Percentiles rank a stretch among this genome's conserved stretches.
Conservation (phyloP, 2,113 vertebrate genomes). For the Galeopterus variegatus region DNA sequence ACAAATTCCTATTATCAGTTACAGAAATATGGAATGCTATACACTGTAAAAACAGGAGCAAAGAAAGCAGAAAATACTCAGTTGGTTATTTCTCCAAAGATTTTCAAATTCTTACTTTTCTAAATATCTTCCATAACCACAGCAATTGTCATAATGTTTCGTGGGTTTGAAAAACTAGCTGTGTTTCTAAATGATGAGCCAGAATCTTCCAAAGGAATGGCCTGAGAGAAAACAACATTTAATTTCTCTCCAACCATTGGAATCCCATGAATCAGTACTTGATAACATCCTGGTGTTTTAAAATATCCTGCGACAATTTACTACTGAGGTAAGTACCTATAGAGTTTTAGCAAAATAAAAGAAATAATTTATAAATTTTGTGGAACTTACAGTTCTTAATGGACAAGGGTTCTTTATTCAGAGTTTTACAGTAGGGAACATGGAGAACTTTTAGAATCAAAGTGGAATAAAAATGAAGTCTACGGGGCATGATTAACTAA, state of each 20-base stretch:
- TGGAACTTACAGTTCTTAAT: not conserved
- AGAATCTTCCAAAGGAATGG: not conserved
- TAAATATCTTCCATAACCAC: not conserved
- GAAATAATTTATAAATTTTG: not conserved
- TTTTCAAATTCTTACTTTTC: not conserved
- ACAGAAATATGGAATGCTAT: conserved; percentile 7
- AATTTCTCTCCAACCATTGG: not conserved
- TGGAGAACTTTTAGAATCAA: conserved; percentile 42
- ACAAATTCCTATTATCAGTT: conserved; percentile 64
- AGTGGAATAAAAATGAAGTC: conserved; percentile 65
- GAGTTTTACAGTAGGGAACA: conserved; percentile 41
- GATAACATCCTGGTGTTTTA: not conserved
- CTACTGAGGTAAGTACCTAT: not conserved
- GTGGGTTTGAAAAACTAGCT: not conserved
- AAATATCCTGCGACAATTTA: not conserved
- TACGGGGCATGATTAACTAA: conserved; percentile 72
- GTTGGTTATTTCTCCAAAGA: conserved; percentile 47
- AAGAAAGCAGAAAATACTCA: conserved; percentile 41
- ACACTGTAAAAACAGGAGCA: not conserved
- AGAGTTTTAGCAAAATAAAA: not conserved
- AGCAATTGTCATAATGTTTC: not conserved
- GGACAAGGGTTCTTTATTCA: not conserved
- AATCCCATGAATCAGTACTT: not conserved
- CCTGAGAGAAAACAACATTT: not conserved
- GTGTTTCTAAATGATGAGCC: not conserved